Evolutionary conservation across 2,113 vertebrate species (phyloP).

Genomic region (Nestor notabilis): DNA sequence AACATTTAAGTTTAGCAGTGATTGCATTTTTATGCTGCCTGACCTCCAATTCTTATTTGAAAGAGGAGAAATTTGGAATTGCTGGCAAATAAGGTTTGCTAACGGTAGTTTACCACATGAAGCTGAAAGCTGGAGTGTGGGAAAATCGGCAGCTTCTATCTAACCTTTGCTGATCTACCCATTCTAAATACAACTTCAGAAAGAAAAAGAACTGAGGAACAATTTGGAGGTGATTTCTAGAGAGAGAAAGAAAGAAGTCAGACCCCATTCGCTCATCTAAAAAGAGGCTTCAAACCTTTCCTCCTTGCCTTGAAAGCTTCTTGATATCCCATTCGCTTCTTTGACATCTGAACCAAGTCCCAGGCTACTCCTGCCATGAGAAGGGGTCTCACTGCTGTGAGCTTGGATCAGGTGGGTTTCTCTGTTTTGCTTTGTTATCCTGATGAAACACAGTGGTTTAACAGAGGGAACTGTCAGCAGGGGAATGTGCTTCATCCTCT

Average conservation of each 20-base stretch:
- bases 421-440: not conserved
- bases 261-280: not conserved
- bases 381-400: not conserved
- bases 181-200: not conserved
- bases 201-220: not conserved
- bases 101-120: not conserved
- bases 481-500: not conserved
- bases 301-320: not conserved
- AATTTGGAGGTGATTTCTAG: not conserved
- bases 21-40: not conserved
- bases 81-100: not conserved
- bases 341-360: not conserved
- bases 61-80: not conserved
- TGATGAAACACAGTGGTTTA: constrained; percentile 1
- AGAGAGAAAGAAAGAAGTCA: not conserved
- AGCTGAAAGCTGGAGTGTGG: not conserved
- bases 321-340: not conserved
- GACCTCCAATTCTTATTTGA: not conserved
- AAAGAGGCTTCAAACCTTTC: not conserved
- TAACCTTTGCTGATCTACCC: not conserved
- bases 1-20: not conserved
- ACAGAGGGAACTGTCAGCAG: not conserved
- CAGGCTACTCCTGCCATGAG: not conserved
- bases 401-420: not conserved
- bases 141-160: not conserved